Conservation (phyloP, 2,797 vertebrate species). For the Enteromius argenteus region DNA sequence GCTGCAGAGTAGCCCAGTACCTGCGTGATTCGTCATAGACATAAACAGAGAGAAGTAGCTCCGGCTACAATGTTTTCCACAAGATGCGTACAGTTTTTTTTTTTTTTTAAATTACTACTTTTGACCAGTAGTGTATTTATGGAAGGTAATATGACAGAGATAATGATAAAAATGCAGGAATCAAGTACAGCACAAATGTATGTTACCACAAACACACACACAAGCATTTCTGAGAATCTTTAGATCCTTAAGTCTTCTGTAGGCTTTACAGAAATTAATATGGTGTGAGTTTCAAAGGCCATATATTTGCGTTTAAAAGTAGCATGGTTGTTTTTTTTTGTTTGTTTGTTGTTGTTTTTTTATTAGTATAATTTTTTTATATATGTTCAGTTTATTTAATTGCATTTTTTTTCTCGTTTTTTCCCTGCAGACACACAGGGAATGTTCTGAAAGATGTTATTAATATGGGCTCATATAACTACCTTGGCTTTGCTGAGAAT, state of each 20-base stretch:
- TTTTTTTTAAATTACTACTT: too few relatives aligned
- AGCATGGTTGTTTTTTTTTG: too few relatives aligned
- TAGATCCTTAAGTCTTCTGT: background rate
- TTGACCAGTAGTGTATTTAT: background rate
- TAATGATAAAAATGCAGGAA: background rate
- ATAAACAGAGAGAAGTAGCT: too few relatives aligned
- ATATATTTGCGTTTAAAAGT: background rate
- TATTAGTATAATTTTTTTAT: background rate
- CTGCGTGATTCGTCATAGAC: too few relatives aligned
- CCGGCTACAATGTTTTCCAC: too few relatives aligned
- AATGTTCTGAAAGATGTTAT: constrained; percentile 90
- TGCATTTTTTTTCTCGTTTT: constrained; percentile 23
- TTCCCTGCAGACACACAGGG: constrained; percentile 85
- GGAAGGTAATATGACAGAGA: background rate
- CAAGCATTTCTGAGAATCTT: background rate
- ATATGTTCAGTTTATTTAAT: background rate
- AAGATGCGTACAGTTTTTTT: too few relatives aligned
- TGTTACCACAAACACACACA: background rate
- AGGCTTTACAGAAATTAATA: background rate
- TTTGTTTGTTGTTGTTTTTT: too few relatives aligned
- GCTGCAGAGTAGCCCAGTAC: too few relatives aligned
- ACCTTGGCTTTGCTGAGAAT: constrained; percentile 94
- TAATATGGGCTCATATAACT: constrained; percentile 99
- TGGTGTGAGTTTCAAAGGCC: background rate
- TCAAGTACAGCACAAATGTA: background rate